Evolutionary conservation across 2,113 vertebrate species (phyloP), one percentile per base, ranked within the genome.

Genomic region (Aplodontia rufa): DNA sequence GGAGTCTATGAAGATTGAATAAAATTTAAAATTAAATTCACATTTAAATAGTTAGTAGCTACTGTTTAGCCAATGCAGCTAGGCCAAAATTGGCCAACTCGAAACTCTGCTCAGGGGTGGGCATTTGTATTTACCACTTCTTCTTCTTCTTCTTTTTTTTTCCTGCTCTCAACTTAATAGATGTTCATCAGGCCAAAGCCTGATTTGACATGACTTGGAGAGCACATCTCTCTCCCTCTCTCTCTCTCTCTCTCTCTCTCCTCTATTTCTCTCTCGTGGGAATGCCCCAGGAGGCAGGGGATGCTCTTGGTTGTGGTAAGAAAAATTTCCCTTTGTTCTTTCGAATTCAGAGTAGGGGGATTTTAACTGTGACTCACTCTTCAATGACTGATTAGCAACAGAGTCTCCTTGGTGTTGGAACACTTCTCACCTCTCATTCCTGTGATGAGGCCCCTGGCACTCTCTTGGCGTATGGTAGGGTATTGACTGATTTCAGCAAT

Each of bases 301-400:
- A 66, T 86, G 81, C 86, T 96, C 81, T 97, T 93, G 79, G 42
- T 60, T 94, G 88, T 76, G 95, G 88, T 95, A 12, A 89, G 92
- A 88, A 96, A 96, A 98, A 97, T 97, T 95, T 78, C 97, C 97
- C 96, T 84, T n/a, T 0, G 2, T 85, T 82, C 95, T 95, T 94
- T 96, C 53, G 8, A 58, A 80, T 92, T 90, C 82, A 88, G 80
- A 47, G 66, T 42, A 79, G 24, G 96, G 96, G 94, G 90, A 94
- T 97, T 97, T 98, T 75, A 92, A 78, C 81, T 71, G 76, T 97
- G 97, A 98, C 95, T 97, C 97, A 97, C 49, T 88, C 24, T 42
- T 92, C 87, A 84, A 2, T 37, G 53, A 87, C 80, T 91, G 93
- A 93, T 86, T 94, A 85, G 89, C 62, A 84, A 53, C 13, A 78